Conservation (phyloP, 2,888 invertebrate species). For the Microplitis deprimator region DNA sequence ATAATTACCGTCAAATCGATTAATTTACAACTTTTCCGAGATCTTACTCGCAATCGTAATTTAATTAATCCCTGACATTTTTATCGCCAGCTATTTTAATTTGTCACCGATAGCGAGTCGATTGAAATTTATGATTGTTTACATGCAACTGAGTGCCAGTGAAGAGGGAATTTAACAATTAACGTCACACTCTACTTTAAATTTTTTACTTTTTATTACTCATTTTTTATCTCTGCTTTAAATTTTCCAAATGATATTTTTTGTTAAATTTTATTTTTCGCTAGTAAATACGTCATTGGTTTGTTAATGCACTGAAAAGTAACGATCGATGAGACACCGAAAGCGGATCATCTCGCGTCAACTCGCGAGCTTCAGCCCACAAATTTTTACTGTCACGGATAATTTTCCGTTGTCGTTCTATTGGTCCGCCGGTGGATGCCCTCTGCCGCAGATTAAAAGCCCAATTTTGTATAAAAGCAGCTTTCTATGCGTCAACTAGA, state of each 20-base stretch:
- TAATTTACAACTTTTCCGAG: background rate
- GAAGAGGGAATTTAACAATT: background rate
- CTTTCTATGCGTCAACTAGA: background rate
- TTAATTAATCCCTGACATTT: slow-evolving; percentile 17
- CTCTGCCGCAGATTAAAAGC: slow-evolving; percentile 51
- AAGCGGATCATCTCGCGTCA: slow-evolving; percentile 51
- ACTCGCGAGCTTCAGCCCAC: slow-evolving; percentile 48
- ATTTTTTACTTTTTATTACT: too few species aligned
- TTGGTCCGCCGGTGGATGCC: slow-evolving; percentile 17
- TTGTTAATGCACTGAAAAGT: slow-evolving; percentile 31
- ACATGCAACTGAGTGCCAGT: slow-evolving; percentile 1
- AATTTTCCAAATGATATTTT: background rate
- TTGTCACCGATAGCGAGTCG: slow-evolving; percentile 1
- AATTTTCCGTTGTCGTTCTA: slow-evolving; percentile 29
- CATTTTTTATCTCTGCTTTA: background rate
- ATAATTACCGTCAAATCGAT: background rate
- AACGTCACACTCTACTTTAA: background rate
- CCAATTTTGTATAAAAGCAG: slow-evolving; percentile 43
- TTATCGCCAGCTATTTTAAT: slow-evolving; percentile 3
- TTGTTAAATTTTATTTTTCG: background rate
- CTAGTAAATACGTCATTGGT: slow-evolving; percentile 5
- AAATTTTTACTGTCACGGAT: slow-evolving; percentile 52
- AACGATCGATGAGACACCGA: slow-evolving; percentile 46
- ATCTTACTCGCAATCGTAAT: background rate
- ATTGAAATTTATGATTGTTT: slow-evolving; percentile 30